Percentiles rank a stretch among this genome's conserved stretches.
These are phyloP conservation scores for Exephanes ischioxanthus DNA, from an alignment of 2,888 invertebrate genomes.

Conservation along the genomic window DNA sequence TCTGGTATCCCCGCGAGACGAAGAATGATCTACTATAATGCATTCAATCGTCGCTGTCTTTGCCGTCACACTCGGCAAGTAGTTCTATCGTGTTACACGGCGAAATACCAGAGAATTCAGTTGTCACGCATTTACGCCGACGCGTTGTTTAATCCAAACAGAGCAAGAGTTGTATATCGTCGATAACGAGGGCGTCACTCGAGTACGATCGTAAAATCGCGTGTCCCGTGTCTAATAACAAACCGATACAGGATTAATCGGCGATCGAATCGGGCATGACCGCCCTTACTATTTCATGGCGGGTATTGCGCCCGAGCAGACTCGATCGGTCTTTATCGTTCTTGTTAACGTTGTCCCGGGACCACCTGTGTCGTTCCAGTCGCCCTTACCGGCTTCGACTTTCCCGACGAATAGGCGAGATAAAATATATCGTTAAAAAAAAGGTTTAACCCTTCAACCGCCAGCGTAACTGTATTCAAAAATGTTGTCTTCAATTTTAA, in stretches of 20 bases:
- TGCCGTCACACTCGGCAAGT: slow-evolving; percentile 34
- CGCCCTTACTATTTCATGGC: slow-evolving; percentile 76
- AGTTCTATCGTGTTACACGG: slow-evolving; percentile 32
- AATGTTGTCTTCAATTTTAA: background rate
- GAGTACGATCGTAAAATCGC: slow-evolving; percentile 61
- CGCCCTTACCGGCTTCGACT: slow-evolving; percentile 31
- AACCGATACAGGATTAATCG: slow-evolving; percentile 76
- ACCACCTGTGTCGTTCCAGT: slow-evolving; percentile 75
- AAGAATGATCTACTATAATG: slow-evolving; percentile 38
- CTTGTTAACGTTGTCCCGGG: slow-evolving; percentile 63
- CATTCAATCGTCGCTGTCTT: slow-evolving; percentile 47
- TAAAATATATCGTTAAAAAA: background rate
- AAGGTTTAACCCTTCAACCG: background rate
- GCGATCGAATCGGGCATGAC: slow-evolving; percentile 72
- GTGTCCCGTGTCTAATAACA: slow-evolving; percentile 73
- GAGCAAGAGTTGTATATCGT: slow-evolving; percentile 18
- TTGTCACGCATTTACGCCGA: slow-evolving; percentile 63
- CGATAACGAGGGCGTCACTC: slow-evolving; percentile 61
- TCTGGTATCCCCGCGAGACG: slow-evolving; percentile 31
- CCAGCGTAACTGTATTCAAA: background rate
- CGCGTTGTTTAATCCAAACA: slow-evolving; percentile 45
- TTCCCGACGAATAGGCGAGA: background rate
- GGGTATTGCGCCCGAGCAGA: slow-evolving; percentile 60
- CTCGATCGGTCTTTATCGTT: slow-evolving; percentile 70
- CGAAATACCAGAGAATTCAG: slow-evolving; percentile 59